Percentiles rank a stretch among this genome's conserved stretches.
phyloP scores from a whole-genome alignment of 2,797 vertebrate genomes.

The Picus viridis region DNA sequence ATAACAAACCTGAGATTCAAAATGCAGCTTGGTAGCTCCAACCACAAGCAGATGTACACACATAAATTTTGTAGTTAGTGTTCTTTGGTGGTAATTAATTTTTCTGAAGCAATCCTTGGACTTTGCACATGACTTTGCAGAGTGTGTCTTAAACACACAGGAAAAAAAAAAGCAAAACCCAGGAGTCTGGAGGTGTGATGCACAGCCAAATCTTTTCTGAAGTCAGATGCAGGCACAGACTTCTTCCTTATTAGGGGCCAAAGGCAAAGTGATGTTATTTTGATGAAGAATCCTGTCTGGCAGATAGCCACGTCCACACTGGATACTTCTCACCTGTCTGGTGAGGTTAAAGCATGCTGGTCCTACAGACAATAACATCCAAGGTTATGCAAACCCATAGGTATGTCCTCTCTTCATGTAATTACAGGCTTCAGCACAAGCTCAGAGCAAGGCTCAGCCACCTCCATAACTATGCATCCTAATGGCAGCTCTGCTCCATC shows the following conservation, averaged over 20 bases:
- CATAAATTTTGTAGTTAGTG: background rate
- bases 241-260: background rate
- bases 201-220: background rate
- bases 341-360: background rate
- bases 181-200: background rate
- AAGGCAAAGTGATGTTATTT: background rate
- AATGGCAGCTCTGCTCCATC: background rate
- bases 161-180: background rate
- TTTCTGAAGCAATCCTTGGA: background rate
- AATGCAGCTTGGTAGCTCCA: background rate
- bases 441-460: background rate
- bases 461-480: background rate
- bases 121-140: background rate
- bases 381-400: background rate
- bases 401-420: background rate
- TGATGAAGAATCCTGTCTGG: background rate
- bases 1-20: slow-evolving; percentile 8
- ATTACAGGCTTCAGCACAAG: rapidly evolving
- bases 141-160: background rate
- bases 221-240: background rate
- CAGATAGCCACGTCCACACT: background rate
- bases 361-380: background rate
- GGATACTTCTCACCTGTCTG: background rate
- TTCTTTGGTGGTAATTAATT: background rate
- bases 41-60: background rate